These are phyloP conservation scores for Spodoptera littoralis DNA, from an alignment of 2,888 invertebrate genomes.

Conservation along the genomic window DNA sequence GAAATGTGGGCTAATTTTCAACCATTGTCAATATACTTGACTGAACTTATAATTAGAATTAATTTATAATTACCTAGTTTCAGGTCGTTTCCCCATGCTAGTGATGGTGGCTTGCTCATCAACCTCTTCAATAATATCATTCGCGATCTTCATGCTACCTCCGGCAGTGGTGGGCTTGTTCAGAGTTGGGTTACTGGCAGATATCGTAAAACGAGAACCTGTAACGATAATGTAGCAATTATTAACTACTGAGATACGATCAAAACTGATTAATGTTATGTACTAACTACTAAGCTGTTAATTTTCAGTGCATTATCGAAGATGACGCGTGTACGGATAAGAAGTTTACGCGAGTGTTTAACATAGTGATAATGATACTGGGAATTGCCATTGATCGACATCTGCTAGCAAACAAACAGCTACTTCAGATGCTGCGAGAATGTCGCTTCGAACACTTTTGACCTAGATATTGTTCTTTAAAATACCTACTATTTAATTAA, in stretches of 20 bases:
- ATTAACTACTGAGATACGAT: slow-evolving; percentile 12
- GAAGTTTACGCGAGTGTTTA: slow-evolving; percentile 7
- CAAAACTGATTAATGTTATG: slow-evolving; percentile 23
- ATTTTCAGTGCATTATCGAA: slow-evolving; percentile 22
- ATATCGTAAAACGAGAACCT: slow-evolving; percentile 80
- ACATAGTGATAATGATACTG: background rate
- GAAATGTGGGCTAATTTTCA: too few relatives aligned
- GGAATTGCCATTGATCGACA: slow-evolving; percentile 1
- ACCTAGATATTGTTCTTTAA: too few relatives aligned
- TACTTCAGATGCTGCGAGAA: background rate
- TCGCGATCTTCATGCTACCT: slow-evolving; percentile 90
- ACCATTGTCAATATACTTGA: too few relatives aligned
- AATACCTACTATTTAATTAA: too few relatives aligned
- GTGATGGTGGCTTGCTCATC: slow-evolving; percentile 95
- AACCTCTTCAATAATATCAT: slow-evolving; percentile 93
- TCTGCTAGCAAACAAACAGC: slow-evolving; percentile 1
- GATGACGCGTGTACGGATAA: slow-evolving; percentile 29
- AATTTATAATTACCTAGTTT: slow-evolving; percentile 71
- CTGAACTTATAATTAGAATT: too few relatives aligned
- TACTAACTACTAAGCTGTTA: slow-evolving; percentile 18
- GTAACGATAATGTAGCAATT: slow-evolving; percentile 45
- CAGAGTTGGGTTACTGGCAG: slow-evolving; percentile 80
- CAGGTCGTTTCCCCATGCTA: slow-evolving; percentile 90
- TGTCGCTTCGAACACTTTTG: too few relatives aligned
- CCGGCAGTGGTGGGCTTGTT: slow-evolving; percentile 77